A percentile compares a stretch with the other conserved stretches of the same genome.
Evolutionary conservation across 2,797 vertebrate species (phyloP).

Genomic region (Synanceia verrucosa): DNA sequence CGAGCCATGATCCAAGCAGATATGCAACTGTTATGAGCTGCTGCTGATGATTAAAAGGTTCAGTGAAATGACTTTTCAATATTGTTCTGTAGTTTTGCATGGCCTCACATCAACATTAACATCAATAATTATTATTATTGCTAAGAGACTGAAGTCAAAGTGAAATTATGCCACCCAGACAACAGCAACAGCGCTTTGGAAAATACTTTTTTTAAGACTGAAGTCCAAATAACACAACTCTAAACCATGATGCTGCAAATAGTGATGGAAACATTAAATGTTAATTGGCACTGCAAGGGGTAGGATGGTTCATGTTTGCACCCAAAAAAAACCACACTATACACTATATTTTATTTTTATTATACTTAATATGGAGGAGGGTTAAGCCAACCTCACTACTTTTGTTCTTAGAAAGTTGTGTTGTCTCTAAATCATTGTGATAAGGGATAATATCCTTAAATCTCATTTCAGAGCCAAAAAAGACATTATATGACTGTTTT

Average conservation of each 20-base stretch:
- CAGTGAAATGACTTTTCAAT: conserved; percentile 1
- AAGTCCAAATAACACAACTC: not conserved
- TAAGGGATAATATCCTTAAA: not conserved
- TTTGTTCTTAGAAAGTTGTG: not conserved
- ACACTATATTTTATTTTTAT: conserved; percentile 1
- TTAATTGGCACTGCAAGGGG: not conserved
- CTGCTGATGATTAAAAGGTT: not conserved
- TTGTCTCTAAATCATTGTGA: not conserved
- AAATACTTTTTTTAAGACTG: conserved; percentile 8
- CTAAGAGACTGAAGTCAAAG: no score
- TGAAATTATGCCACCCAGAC: not conserved
- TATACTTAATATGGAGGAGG: not conserved
- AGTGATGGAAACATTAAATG: not conserved
- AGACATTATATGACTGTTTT: not conserved
- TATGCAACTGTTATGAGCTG: not conserved
- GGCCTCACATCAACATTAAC: not conserved
- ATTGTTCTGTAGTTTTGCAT: not conserved
- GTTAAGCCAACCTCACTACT: not conserved
- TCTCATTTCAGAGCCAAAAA: not conserved
- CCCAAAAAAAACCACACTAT: not conserved
- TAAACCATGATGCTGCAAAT: not conserved
- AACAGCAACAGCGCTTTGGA: not conserved
- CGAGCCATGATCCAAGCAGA: not conserved
- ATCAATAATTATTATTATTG: no score
- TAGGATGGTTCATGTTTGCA: not conserved